Evolutionary conservation across 2,797 vertebrate genomes (phyloP), one percentile per base, ranked within the genome.

Genomic region (Lindbergichthys nudifrons): DNA sequence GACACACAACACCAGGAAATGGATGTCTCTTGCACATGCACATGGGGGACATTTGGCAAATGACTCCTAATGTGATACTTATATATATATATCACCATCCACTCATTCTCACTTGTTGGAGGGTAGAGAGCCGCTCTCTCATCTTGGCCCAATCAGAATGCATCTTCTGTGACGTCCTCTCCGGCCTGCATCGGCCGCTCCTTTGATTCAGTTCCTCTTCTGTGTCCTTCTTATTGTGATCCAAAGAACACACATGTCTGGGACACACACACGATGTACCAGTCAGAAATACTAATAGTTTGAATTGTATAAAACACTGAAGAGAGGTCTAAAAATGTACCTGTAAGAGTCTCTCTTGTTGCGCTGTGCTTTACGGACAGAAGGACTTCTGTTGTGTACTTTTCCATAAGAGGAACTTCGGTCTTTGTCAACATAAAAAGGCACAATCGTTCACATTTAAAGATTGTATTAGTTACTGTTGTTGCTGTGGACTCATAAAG

Each of bases 51-150:
- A 48, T 48, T 47, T 48, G 9, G 39, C 1, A 36, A 56, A 65
- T 19, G 1, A 16, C 32, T 23, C 43, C 9, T 19, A 42, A 32
- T 41, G 14, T 13, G 13, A 65, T 14, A 1, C 8, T 23, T 43
- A 43, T 53, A 58, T 18, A 43, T 53, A 58, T 18, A 69, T 32
- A 45, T 3, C 0, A 0, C 1, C 5, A 60, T 47, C 32, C 32
- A 43, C 32, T 23, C 8, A 10, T 63, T 60, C 80, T 68, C 47
- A 93, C 94, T 61, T 79, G 80, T 75, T 3, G 80, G 50, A 91
- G 77, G 39, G 71, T 12, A 14, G 50, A 71, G 14, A 89, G 80
- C 1, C 14, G 51, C 32, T 77, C 65, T 75, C 79, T 90, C 76
- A 78, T 79, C 64, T 77, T 75, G 45, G 42, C 36, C 70, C 81